Evolutionary conservation across 2,113 vertebrate species (phyloP).

Genomic region (Zapus hudsonius): DNA sequence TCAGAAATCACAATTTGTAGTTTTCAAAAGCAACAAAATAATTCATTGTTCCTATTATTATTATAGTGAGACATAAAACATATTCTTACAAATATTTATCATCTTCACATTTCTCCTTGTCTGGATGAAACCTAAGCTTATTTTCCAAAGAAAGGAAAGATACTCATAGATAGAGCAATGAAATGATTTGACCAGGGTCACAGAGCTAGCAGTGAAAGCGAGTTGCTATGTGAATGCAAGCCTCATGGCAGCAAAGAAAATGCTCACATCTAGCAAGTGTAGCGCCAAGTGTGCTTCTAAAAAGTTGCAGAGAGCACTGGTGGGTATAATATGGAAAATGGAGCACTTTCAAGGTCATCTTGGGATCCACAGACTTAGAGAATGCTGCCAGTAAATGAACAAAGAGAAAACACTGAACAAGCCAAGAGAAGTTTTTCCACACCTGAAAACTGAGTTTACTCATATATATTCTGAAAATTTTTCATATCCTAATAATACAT

Average conservation of each 20-base stretch:
- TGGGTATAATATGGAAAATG: background rate
- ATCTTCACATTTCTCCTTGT: background rate
- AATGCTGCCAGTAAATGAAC: background rate
- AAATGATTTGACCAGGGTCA: constrained; percentile 1
- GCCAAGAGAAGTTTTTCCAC: background rate
- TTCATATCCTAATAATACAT: background rate
- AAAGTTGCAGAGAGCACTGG: background rate
- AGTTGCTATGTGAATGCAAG: constrained; percentile 31
- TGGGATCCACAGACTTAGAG: background rate
- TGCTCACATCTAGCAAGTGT: background rate
- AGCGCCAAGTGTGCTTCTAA: background rate
- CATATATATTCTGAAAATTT: background rate
- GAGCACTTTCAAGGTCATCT: background rate
- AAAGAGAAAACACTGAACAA: background rate
- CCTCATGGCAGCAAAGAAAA: constrained; percentile 23
- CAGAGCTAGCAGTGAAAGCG: background rate
- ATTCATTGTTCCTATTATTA: background rate
- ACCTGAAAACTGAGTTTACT: background rate
- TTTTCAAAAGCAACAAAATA: constrained; percentile 31
- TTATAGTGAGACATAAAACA: background rate
- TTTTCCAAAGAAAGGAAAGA: constrained; percentile 38
- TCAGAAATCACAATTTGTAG: constrained; percentile 4
- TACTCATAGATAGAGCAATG: background rate
- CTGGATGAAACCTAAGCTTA: background rate
- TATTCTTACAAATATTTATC: constrained; percentile 5